A percentile compares a stretch with the other conserved stretches of the same genome.
Evolutionary conservation across 2,888 invertebrate species (phyloP).

Genomic region (Eugnorisma glareosa): DNA sequence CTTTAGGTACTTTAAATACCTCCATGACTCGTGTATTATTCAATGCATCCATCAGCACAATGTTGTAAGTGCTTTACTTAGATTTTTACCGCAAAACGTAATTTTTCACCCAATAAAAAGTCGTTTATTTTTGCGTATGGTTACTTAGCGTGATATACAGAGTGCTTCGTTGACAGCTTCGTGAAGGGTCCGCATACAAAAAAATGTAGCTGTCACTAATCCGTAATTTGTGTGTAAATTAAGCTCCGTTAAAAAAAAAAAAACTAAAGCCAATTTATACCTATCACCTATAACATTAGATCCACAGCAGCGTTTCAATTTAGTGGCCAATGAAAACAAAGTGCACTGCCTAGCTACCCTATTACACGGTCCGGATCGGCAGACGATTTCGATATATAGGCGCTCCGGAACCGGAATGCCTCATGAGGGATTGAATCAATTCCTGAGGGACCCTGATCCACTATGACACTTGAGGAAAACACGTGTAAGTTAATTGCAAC

Average conservation of each 20-base stretch:
- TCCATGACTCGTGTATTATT: no score
- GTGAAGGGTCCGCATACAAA: no score
- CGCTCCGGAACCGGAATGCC: neutral
- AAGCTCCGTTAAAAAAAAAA: neutral
- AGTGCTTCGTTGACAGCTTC: no score
- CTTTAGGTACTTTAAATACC: no score
- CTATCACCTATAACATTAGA: neutral
- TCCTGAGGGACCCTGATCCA: conserved; percentile 2
- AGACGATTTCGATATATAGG: conserved; percentile 35
- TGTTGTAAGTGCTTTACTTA: no score
- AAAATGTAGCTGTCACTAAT: no score
- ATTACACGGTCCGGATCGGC: conserved; percentile 38
- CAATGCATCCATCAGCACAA: no score
- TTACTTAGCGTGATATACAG: no score
- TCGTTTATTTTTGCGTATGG: no score
- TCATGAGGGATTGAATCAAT: conserved; percentile 25
- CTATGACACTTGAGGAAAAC: conserved; percentile 9
- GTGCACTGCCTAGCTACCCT: conserved; percentile 33
- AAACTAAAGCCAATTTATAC: neutral
- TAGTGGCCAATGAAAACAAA: conserved; percentile 57
- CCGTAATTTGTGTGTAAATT: neutral
- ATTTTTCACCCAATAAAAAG: no score
- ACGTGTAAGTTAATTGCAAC: conserved; percentile 17
- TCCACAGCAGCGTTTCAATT: conserved; percentile 54
- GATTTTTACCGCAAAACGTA: no score